Evolutionary conservation across 2,888 invertebrate genomes (phyloP), one percentile per base, ranked within the genome.

Genomic region (Agrochola circellaris): DNA sequence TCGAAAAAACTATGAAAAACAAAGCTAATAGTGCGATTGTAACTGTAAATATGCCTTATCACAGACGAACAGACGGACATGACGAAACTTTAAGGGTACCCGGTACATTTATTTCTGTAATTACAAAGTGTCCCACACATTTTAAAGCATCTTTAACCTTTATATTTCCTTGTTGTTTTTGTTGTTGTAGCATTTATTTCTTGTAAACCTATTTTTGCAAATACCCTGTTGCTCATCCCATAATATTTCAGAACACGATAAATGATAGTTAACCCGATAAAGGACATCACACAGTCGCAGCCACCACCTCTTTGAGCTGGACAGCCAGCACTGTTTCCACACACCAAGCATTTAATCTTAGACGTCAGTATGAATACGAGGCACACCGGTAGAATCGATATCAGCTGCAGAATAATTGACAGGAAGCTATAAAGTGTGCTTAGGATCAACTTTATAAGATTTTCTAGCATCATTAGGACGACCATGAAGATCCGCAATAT

Each of bases 381-480:
- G 80, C 96, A 96, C 58, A 96, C 93, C 0, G 96, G 96, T 84
- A 96, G 86, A 0, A 96, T 89, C 0, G 96, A 95, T 79, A 95
- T 64, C 88, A 95, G 88, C 89, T 96, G 96, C 9, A 95, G 86
- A 60, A 94, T 6, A 65, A 94, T 93, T 8, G 95, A 95, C 85
- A 95, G 82, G 71, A 94, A 93, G 88, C 94, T 96, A 89, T 96
- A 96, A 6, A 94, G 1, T 5, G 95, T 93, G 82, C 94, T 94
- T 30, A 96, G 86, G 2, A 94, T 51, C 93, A 95, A 92, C 60
- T 95, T 90, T 66, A 96, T 88, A 7, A 96, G 77, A 82, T 95
- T 96, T 79, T 96, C 96, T 13, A 94, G 38, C 96, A 95, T 95
- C 51, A 95, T 90, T 26, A 95, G 88, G 3, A 93, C 30, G 42